Evolutionary conservation across 1,140 invertebrate genomes (phyloP), one percentile per base, ranked within the genome.

Genomic region (Diabrotica undecimpunctata): DNA sequence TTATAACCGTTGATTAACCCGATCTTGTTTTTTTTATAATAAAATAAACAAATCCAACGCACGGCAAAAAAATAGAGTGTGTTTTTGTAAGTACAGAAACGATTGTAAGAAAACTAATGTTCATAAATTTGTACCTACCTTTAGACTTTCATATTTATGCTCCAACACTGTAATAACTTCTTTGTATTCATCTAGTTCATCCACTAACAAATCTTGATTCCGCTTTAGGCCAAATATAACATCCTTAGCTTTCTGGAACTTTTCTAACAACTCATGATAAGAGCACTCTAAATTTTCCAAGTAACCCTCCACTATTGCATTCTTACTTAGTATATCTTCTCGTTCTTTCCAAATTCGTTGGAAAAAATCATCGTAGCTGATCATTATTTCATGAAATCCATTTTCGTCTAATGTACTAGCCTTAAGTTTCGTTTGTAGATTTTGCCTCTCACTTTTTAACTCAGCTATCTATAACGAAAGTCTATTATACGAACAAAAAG

Each of bases 231-330:
- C 68, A n/a, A 63, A 37, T 14, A 77, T 67, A 7, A 74, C 61
- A 11, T 53, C n/a, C 64, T 73, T 76, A 6, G 75, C 69, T 38
- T 71, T 67, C 37, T 75, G 70, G 53, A 74, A 77, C 62, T 77
- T 76, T 50, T 66, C 62, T 8, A 75, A 13, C 0, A 77, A 54
- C 54, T 75, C 72, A 12, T 70, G 56, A 64, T 72, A 77, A n/a
- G 73, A 70, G 2, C 11, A 38, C 51, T 73, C 67, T 6, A 71
- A 62, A 56, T 72, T 68, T n/a, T 68, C 54, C n/a, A 69, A 11
- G 56, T 68, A 66, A 8, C 8, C 54, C 55, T 66, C 51, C 11
- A 62, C 7, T 12, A 55, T 41, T 6, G 61, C 50, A 39, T 65
- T 69, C 50, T 71, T 57, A 5, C 67, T 14, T n/a, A 66, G 10